Base-by-base conservation (phyloP, 2,797 vertebrate species). In the Valencia hispanica region DNA sequence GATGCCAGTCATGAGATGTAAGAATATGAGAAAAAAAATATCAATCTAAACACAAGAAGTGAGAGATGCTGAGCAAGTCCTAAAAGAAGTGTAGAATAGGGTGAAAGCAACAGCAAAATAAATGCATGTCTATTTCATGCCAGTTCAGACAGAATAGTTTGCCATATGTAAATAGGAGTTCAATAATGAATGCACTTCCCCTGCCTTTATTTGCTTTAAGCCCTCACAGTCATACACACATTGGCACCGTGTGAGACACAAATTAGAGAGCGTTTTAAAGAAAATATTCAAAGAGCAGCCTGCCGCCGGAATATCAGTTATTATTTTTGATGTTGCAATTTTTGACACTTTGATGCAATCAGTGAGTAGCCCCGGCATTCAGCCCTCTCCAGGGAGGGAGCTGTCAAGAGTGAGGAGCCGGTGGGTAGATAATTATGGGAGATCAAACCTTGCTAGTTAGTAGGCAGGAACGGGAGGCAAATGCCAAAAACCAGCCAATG, bases 401-500 rank as follows among this genome's bases (percentile, higher is more conserved):
- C 94, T 96, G 96, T 96, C 96, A 96, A 95, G 95, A 95, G 94
- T 92, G 95, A 94, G 96, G 94, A 96, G 94, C 94, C 94, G 94
- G 94, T 91, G 94, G 96, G 94, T 93, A 95, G 96, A 96, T 97
- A 96, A 97, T 97, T 96, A 97, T 97, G 96, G 94, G 97, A 98
- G 97, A 97, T 97, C 97, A 97, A 96, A 96, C 96, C 95, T 96
- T 91, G 93, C 93, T 95, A 95, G 95, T 95, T 96, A 95, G 96
- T 94, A 97, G 96, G 96, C 96, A 95, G 94, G 94, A 96, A 96
- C 92, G 92, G 92, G 95, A 95, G 92, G 96, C 96, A 96, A 97
- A 96, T 95, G 94, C 93, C 92, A 95, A 96, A 96, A 95, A 96
- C 95, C 96, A 98, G 96, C 95, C 96, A 96, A 95, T 96, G 96